phyloP scores from a whole-genome alignment of 2,113 vertebrate species.

The Rhea pennata region DNA sequence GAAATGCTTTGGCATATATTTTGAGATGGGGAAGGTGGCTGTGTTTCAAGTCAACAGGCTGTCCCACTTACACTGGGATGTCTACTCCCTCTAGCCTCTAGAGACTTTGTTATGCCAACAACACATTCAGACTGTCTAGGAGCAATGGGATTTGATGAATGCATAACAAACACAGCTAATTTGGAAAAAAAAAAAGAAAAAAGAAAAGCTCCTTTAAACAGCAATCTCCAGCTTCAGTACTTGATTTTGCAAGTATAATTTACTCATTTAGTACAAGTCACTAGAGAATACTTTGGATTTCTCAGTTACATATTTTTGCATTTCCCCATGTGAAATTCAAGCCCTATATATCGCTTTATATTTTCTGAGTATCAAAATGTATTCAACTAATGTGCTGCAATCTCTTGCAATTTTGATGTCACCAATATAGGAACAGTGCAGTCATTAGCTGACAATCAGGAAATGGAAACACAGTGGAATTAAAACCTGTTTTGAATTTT shows the following conservation, averaged over 20 bases:
- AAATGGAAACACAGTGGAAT: constrained; percentile 4
- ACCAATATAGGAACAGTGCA: not conserved
- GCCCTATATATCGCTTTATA: not conserved
- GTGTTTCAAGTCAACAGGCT: not conserved
- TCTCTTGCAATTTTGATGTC: constrained; percentile 21
- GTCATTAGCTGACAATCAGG: constrained; percentile 38
- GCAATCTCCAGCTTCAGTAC: constrained; percentile 41
- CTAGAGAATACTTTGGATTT: constrained; percentile 54
- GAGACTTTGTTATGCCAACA: constrained; percentile 12
- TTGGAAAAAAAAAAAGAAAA: constrained; percentile 33
- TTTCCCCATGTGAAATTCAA: constrained; percentile 17
- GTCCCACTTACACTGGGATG: not conserved
- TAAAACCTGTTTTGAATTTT: constrained; percentile 46
- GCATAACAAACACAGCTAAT: constrained; percentile 40
- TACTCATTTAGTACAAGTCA: constrained; percentile 53
- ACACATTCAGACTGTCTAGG: not conserved
- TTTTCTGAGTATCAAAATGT: constrained; percentile 5
- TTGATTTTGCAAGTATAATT: constrained; percentile 70
- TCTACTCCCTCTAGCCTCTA: not conserved
- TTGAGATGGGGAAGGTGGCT: not conserved
- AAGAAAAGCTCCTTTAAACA: constrained; percentile 34
- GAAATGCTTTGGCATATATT: not conserved
- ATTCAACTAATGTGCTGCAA: constrained; percentile 20
- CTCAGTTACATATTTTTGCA: not conserved
- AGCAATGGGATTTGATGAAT: constrained; percentile 33